Base-by-base conservation (phyloP, 92 coral and sea anemone species). In the Epizoanthus stellaris region DNA sequence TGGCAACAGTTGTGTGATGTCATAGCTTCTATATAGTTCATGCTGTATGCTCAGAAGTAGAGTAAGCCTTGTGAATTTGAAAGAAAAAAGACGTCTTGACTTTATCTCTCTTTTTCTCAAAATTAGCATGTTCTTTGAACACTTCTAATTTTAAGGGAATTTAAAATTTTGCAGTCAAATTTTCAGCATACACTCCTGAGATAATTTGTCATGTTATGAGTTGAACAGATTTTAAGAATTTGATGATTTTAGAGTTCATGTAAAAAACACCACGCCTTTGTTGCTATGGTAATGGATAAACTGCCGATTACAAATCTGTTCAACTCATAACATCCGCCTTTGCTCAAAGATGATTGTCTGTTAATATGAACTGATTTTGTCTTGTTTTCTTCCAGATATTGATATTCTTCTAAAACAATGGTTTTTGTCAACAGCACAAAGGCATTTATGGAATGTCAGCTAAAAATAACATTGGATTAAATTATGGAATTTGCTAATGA, bases 101-200 rank as follows among this genome's bases (percentile, higher is more conserved):
- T 74, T 74, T 74, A 49, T 54, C 65, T 36, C 79, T 34, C 80
- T 74, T 73, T 73, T 73, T 47, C 63, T 73, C 62, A 73, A 52
- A 73, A 52, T 20, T 8, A 73, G 59, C 40, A 47, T 21, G 60
- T 57, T 74, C 47, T 74, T 74, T 56, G 14, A 73, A 73, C 43
- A 73, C 64, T 73, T 73, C 79, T 53, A 49, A 73, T 53, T 47
- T 73, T 19, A 25, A 73, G 43, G 79, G 38, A 73, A 20, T 53
- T 53, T 20, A 73, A 73, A 47, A 73, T 73, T 47, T 14, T 73
- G 17, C n/a, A n/a, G 57, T 73, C 77, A 73, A 47, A 20, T 49
- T 53, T 53, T 73, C 42, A 73, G 62, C 62, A 23, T 53, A 73
- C 62, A 21, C 45, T 21, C 64, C 79, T 53, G 63, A 73, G 59